Evolutionary conservation across 2,113 vertebrate species (phyloP).

Genomic region (Cromileptes altivelis): DNA sequence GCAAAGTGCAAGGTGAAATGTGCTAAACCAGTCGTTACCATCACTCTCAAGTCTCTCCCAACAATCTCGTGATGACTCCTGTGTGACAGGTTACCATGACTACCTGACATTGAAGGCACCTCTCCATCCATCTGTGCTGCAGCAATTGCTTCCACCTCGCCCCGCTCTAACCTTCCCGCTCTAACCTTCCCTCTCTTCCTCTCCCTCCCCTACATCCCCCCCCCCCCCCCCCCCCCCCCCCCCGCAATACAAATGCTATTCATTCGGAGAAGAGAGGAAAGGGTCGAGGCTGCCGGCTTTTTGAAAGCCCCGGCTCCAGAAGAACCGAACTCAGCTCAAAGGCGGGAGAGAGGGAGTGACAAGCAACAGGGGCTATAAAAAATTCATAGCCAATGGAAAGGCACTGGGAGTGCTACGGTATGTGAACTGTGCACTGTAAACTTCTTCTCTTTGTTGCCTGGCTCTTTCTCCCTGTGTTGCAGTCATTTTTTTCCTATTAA

Average conservation of each 20-base stretch:
- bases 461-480: slow-evolving; percentile 6
- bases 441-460: slow-evolving; percentile 38
- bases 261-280: slow-evolving; percentile 51
- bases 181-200: slow-evolving; percentile 52
- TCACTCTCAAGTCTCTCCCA: slow-evolving; percentile 46
- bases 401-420: slow-evolving; percentile 40
- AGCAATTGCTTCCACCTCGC: slow-evolving; percentile 61
- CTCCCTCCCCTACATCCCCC: slow-evolving; percentile 32
- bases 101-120: slow-evolving; percentile 69
- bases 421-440: slow-evolving; percentile 61
- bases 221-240: slow-evolving; percentile 2
- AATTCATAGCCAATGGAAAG: slow-evolving; percentile 64
- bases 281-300: slow-evolving; percentile 59
- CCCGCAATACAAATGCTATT: slow-evolving; percentile 52
- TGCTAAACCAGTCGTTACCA: slow-evolving; percentile 38
- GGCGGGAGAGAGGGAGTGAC: slow-evolving; percentile 29
- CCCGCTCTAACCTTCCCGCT: slow-evolving; percentile 43
- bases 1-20: slow-evolving; percentile 42
- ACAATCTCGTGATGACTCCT: slow-evolving; percentile 35
- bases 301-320: slow-evolving; percentile 49
- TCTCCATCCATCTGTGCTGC: slow-evolving; percentile 70
- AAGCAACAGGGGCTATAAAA: slow-evolving; percentile 68
- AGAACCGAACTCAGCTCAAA: slow-evolving; percentile 58
- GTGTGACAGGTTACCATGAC: slow-evolving; percentile 71
- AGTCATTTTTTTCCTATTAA: slow-evolving; percentile 25